Percentiles rank a stretch among this genome's conserved stretches.
These are phyloP conservation scores for Malurus leucopterus DNA, from an alignment of 2,797 vertebrate species.

Conservation along the genomic window DNA sequence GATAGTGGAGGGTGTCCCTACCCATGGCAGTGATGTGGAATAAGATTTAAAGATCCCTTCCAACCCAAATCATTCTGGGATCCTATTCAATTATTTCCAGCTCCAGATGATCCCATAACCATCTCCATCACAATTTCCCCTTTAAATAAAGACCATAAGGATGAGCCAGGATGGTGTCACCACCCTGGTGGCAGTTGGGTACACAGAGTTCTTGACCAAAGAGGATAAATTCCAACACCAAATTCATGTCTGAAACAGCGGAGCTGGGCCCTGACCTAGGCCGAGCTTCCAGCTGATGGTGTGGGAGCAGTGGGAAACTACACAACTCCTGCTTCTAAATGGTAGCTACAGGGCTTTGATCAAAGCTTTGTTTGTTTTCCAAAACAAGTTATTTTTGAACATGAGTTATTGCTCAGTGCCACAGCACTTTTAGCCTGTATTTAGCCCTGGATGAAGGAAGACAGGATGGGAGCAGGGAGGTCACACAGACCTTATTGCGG, in stretches of 20 bases:
- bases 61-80: neutral
- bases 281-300: neutral
- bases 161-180: neutral
- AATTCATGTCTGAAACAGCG: rapidly evolving
- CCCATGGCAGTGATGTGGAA: neutral
- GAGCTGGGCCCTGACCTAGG: neutral
- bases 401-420: neutral
- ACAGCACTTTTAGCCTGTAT: neutral
- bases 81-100: neutral
- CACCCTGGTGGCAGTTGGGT: no score
- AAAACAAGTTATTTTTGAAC: neutral
- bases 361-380: neutral
- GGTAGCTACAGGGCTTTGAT: neutral
- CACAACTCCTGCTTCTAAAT: neutral
- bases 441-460: neutral
- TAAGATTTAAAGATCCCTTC: neutral
- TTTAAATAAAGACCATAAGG: neutral
- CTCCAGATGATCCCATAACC: neutral
- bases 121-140: rapidly evolving
- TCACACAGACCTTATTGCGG: neutral
- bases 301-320: neutral
- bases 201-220: neutral
- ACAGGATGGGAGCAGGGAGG: neutral
- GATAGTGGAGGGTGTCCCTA: neutral
- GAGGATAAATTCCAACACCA: neutral